phyloP scores from a whole-genome alignment of 2,113 vertebrate species.

The Phyllostomus hastatus region DNA sequence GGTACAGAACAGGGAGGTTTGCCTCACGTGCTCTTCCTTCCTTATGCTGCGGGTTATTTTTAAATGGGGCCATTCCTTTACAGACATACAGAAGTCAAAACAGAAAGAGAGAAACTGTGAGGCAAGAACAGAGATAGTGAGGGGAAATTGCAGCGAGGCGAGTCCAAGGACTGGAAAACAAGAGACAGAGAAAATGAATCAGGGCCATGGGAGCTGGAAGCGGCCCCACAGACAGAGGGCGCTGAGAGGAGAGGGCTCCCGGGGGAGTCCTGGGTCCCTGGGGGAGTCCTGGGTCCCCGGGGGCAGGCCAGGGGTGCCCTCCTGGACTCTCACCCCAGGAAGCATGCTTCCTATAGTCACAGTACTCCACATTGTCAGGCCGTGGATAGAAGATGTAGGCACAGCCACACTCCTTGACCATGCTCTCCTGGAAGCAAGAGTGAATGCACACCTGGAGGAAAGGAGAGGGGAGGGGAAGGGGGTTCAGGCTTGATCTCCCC shows the following conservation, averaged over 20 bases:
- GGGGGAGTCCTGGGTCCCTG: neutral
- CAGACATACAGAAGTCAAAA: neutral
- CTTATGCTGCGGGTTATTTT: neutral
- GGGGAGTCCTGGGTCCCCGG: neutral
- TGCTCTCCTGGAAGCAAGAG: slow-evolving; percentile 86
- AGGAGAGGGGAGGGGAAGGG: neutral
- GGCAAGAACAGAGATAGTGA: neutral
- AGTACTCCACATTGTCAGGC: slow-evolving; percentile 71
- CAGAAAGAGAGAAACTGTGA: neutral
- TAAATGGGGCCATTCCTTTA: neutral
- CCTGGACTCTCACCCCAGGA: slow-evolving; percentile 81
- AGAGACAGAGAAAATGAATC: neutral
- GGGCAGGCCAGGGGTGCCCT: neutral
- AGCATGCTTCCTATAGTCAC: slow-evolving; percentile 80
- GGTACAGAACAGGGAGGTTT: neutral
- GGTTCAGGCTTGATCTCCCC: neutral
- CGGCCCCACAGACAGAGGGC: neutral
- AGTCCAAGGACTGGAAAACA: neutral
- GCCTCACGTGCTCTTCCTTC: neutral
- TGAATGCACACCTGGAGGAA: slow-evolving; percentile 83
- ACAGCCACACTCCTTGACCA: slow-evolving; percentile 83
- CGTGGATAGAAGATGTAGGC: slow-evolving; percentile 84
- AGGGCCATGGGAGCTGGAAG: neutral
- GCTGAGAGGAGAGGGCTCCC: too few species aligned
- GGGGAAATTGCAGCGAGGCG: neutral